Percentiles rank a stretch among this genome's conserved stretches.
Evolutionary conservation across 2,113 vertebrate species (phyloP).

Genomic region (Oncorhynchus gorbuscha): DNA sequence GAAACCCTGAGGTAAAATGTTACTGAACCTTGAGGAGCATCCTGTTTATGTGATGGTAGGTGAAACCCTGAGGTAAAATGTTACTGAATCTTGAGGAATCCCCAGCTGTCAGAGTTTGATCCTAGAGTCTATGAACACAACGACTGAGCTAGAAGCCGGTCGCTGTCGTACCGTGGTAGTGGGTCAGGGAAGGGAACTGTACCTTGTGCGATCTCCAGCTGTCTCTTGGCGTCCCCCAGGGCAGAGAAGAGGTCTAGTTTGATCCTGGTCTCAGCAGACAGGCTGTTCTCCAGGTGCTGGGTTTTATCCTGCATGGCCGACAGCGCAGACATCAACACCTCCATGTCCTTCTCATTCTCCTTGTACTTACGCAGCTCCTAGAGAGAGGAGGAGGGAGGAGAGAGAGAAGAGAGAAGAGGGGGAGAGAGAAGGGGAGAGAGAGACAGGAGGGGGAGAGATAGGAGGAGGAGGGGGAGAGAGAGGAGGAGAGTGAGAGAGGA

Average conservation of each 20-base stretch:
- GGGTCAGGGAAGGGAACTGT: background rate
- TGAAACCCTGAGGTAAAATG: too few relatives aligned
- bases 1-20: too few relatives aligned
- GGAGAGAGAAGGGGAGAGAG: too few relatives aligned
- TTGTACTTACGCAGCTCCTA: conserved; percentile 95
- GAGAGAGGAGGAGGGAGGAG: background rate
- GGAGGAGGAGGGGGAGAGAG: background rate
- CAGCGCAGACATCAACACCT: conserved; percentile 96
- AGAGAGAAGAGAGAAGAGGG: too few relatives aligned
- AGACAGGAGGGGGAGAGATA: too few relatives aligned
- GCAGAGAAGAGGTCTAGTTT: conserved; percentile 98
- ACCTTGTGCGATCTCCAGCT: conserved; percentile 99
- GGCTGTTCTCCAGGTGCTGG: conserved; percentile 98
- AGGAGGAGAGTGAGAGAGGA: conserved; percentile 2
- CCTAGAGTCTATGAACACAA: too few relatives aligned
- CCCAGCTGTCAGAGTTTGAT: too few relatives aligned
- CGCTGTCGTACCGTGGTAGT: too few relatives aligned
- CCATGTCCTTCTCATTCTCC: conserved; percentile 97
- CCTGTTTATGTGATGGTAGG: too few relatives aligned
- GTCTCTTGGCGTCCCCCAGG: conserved; percentile 92
- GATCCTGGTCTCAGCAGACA: conserved; percentile 96
- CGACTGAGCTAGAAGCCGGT: too few relatives aligned
- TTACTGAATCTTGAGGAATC: too few relatives aligned
- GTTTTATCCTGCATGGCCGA: conserved; percentile 99
- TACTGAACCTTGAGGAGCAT: too few relatives aligned